Evolutionary conservation across 2,113 vertebrate species (phyloP).

Genomic region (Centropristis striata): DNA sequence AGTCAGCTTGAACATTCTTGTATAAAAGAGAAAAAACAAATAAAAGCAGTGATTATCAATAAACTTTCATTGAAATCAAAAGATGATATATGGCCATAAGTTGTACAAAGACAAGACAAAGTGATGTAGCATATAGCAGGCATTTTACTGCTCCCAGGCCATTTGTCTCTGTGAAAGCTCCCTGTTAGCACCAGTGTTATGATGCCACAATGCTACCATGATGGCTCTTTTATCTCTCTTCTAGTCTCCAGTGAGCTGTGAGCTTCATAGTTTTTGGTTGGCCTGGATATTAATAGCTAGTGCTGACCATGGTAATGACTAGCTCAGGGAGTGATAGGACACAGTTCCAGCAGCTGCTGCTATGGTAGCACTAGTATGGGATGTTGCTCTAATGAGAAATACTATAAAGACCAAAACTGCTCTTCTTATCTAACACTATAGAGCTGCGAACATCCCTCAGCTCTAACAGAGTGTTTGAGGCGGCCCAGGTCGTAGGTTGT

Average conservation of each 20-base stretch:
- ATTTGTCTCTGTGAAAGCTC: constrained; percentile 71
- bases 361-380: constrained; percentile 14
- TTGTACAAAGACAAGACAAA: constrained; percentile 47
- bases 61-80: constrained; percentile 59
- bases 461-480: constrained; percentile 59
- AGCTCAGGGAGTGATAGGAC: constrained; percentile 49
- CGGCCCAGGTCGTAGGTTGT: constrained; percentile 69
- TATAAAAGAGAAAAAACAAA: constrained; percentile 16
- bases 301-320: constrained; percentile 59
- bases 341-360: constrained; percentile 43
- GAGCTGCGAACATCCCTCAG: constrained; percentile 50
- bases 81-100: constrained; percentile 61
- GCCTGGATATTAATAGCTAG: constrained; percentile 61
- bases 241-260: constrained; percentile 54
- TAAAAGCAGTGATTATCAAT: constrained; percentile 56
- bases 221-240: constrained; percentile 72
- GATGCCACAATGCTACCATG: constrained; percentile 55
- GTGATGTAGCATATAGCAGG: constrained; percentile 41
- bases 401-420: constrained; percentile 48
- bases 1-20: background rate
- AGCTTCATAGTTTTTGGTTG: constrained; percentile 46
- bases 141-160: constrained; percentile 34
- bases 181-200: constrained; percentile 53
- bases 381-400: constrained; percentile 66
- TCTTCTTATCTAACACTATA: constrained; percentile 53